These are phyloP conservation scores for Heliopora coerulea DNA, from an alignment of 92 coral and sea anemone species.

Conservation along the genomic window DNA sequence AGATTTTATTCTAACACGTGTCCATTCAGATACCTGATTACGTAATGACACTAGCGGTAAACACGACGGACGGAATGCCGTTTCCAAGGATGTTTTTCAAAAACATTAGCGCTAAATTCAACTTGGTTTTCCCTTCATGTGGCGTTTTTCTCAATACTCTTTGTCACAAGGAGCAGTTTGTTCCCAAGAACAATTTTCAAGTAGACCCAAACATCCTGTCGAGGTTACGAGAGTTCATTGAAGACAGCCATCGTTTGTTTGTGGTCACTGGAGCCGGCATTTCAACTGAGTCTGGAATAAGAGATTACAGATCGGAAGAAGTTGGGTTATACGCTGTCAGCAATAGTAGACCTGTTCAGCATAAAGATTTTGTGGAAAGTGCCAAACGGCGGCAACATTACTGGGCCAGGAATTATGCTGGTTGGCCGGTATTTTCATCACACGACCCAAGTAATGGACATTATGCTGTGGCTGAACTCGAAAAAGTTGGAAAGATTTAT, in stretches of 20 bases:
- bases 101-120: not conserved
- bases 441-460: slow-evolving; percentile 76
- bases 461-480: slow-evolving; percentile 69
- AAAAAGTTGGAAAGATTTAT: slow-evolving; percentile 66
- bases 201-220: not conserved
- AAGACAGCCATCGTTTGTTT: slow-evolving; percentile 55
- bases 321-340: slow-evolving; percentile 83
- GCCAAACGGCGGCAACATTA: slow-evolving; percentile 68
- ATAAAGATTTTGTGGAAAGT: slow-evolving; percentile 71
- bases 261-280: slow-evolving; percentile 96
- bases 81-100: not conserved
- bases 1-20: too few species aligned
- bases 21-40: too few species aligned
- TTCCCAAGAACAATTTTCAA: slow-evolving; percentile 4
- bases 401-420: slow-evolving; percentile 96
- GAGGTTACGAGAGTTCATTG: slow-evolving; percentile 52
- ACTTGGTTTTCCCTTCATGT: not conserved
- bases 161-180: slow-evolving; percentile 10
- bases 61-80: too few species aligned
- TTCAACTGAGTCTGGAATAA: slow-evolving; percentile 94
- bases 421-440: slow-evolving; percentile 82
- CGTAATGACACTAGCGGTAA: too few species aligned
- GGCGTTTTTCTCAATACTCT: not conserved
- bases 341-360: slow-evolving; percentile 79
- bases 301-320: slow-evolving; percentile 92